These are phyloP conservation scores for Nemoura dubitans DNA, from an alignment of 2,888 invertebrate genomes.

Conservation along the genomic window DNA sequence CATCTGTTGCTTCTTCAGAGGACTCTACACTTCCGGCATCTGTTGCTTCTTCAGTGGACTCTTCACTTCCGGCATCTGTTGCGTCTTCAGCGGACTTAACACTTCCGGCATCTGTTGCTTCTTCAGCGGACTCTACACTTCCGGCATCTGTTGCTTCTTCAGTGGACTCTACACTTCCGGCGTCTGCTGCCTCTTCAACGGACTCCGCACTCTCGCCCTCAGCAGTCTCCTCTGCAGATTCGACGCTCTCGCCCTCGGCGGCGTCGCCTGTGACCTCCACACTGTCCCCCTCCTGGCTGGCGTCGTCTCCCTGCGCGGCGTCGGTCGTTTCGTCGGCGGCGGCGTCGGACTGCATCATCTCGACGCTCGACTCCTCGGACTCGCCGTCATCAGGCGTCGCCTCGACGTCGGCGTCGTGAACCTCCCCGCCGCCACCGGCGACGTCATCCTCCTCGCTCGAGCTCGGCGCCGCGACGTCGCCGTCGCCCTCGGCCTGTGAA, in stretches of 20 bases:
- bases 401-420: neutral
- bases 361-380: neutral
- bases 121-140: too few relatives aligned
- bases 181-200: slow-evolving; percentile 48
- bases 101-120: neutral
- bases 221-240: slow-evolving; percentile 28
- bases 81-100: slow-evolving; percentile 25
- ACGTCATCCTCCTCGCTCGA: neutral
- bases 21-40: slow-evolving; percentile 42
- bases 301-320: neutral
- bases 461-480: neutral
- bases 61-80: slow-evolving; percentile 47
- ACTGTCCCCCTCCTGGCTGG: neutral
- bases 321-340: neutral
- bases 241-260: neutral
- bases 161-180: slow-evolving; percentile 39
- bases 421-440: neutral
- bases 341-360: slow-evolving; percentile 17
- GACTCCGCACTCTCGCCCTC: slow-evolving; percentile 52
- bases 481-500: neutral
- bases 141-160: too few relatives aligned
- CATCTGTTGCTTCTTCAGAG: neutral
- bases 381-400: neutral
- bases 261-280: neutral
- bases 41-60: slow-evolving; percentile 52